These are phyloP conservation scores for Pelvicachromis taeniatus DNA, from an alignment of 2,113 vertebrate species.

Conservation along the genomic window DNA sequence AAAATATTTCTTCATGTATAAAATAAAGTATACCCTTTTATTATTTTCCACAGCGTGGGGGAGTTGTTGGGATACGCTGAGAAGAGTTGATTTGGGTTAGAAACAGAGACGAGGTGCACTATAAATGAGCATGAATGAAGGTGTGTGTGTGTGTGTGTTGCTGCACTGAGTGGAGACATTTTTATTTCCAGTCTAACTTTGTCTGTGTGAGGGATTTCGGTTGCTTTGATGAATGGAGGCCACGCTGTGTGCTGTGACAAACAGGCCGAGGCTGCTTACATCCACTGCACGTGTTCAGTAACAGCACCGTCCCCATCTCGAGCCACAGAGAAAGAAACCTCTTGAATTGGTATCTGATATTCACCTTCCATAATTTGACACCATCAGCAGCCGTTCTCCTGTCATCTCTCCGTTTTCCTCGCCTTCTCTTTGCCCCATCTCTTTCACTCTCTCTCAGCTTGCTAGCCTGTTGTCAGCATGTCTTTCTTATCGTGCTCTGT, in stretches of 20 bases:
- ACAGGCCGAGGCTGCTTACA: neutral
- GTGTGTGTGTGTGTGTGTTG: neutral
- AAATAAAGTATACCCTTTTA: neutral
- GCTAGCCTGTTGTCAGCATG: conserved; percentile 10
- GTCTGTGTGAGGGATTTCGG: neutral
- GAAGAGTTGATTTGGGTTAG: neutral
- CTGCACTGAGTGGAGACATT: neutral
- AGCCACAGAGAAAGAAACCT: neutral
- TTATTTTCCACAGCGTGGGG: neutral
- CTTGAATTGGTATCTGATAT: neutral
- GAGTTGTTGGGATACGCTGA: neutral
- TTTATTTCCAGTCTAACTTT: neutral
- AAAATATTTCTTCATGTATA: neutral
- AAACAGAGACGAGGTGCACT: neutral
- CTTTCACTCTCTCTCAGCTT: neutral
- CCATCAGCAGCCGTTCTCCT: neutral
- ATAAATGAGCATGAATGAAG: neutral
- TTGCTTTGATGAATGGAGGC: neutral
- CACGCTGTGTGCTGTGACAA: neutral
- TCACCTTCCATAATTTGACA: neutral
- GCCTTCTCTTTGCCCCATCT: neutral
- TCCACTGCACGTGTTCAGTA: neutral
- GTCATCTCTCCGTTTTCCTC: neutral
- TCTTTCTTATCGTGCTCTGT: conserved; percentile 11
- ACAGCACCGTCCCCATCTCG: neutral